phyloP scores from a whole-genome alignment of 2,888 invertebrate species.

The Crematogaster levior region DNA sequence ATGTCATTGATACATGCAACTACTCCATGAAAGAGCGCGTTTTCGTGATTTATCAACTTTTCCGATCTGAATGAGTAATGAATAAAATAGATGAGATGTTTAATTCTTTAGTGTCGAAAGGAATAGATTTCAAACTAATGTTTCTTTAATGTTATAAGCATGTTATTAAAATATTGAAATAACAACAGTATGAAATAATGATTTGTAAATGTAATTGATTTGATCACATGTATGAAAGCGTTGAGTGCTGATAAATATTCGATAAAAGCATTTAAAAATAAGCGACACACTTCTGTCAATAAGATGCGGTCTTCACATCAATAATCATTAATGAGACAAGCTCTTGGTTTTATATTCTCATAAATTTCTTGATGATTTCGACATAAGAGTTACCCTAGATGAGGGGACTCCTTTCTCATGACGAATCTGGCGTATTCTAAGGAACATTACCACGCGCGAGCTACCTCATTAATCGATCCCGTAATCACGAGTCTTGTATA shows the following conservation, averaged over 20 bases:
- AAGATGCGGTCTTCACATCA: conserved; percentile 35
- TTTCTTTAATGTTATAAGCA: background rate
- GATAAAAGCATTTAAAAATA: background rate
- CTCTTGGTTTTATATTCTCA: conserved; percentile 40
- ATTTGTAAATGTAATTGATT: background rate
- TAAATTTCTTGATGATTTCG: conserved; percentile 56
- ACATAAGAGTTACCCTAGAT: conserved; percentile 53
- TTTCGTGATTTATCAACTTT: conserved; percentile 16
- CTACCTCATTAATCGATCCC: conserved; percentile 61
- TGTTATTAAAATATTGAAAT: background rate
- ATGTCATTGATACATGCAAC: conserved; percentile 51
- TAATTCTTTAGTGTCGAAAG: background rate
- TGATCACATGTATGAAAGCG: background rate
- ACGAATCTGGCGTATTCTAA: conserved; percentile 54
- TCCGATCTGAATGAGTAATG: background rate
- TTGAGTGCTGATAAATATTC: background rate
- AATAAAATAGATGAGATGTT: background rate
- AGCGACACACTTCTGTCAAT: background rate
- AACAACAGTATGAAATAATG: background rate
- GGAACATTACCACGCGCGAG: conserved; percentile 56
- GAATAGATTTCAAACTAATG: background rate
- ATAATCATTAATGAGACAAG: conserved; percentile 66
- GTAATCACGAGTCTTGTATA: conserved; percentile 49
- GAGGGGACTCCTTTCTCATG: conserved; percentile 46
- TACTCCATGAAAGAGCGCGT: conserved; percentile 8